Base-by-base conservation (phyloP, 1,140 invertebrate species). In the Drosophila suzukii region DNA sequence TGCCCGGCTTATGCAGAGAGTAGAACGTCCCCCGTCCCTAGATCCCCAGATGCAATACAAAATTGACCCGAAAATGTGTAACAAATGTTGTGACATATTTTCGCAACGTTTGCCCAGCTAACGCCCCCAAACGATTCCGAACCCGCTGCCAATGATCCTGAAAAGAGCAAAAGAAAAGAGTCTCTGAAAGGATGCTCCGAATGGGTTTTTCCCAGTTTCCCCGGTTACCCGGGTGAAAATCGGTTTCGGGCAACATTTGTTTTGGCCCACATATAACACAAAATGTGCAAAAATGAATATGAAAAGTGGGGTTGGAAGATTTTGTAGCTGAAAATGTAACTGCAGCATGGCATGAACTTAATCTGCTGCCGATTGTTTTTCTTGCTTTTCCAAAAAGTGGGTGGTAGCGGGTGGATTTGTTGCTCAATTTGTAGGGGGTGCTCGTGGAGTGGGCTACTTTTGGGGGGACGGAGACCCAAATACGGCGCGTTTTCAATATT, bases 1-100 rank as follows among this genome's bases (percentile, higher is more conserved):
- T 44, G 27, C 12, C 17, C 17, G 36, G 51, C 57, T 78, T 53
- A 77, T 62, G 74, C 75, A 56, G 59, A 27, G 44, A 38, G 30
- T 7, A 3, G 8, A 6, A 1, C n/a, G 1, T 30, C 24, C 6
- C 46, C 46, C 6, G 46, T 15, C n/a, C n/a, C 39, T n/a, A 15
- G 13, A 13, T 41, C 12, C 47, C 17, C 51, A 12, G 47, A 78
- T 89, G 84, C 80, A 89, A 89, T 90, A 89, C 84, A 89, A 89
- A 89, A 89, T 84, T 89, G 84, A 89, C 84, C 84, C 84, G 77
- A 89, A 89, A 89, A 89, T 89, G 85, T 89, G 85, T 89, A 89
- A 89, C 84, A 89, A 89, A 89, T 89, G 84, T 75, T 89, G 84
- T 89, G 84, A 89, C 84, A 89, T 89, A 89, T 89, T 89, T 89